phyloP scores from a whole-genome alignment of 2,113 vertebrate species.

The Gavia stellata region DNA sequence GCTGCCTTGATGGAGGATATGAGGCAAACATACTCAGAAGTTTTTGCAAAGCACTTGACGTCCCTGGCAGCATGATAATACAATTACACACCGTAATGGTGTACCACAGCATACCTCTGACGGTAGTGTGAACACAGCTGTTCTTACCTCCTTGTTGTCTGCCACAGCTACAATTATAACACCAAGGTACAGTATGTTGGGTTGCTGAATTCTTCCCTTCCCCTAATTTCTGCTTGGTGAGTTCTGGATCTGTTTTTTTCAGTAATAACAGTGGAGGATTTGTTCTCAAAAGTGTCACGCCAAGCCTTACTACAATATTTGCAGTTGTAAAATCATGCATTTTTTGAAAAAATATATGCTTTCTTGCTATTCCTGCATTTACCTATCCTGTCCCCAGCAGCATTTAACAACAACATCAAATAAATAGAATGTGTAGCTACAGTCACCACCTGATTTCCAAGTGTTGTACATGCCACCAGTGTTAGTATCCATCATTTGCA shows the following conservation, averaged over 20 bases:
- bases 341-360: neutral
- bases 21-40: neutral
- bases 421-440: neutral
- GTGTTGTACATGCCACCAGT: neutral
- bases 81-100: slow-evolving; percentile 13
- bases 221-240: neutral
- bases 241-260: neutral
- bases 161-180: neutral
- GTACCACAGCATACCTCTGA: neutral
- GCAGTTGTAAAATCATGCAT: neutral
- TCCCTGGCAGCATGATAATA: slow-evolving; percentile 7
- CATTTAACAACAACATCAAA: neutral
- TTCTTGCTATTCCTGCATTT: neutral
- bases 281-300: neutral
- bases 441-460: neutral
- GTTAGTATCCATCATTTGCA: neutral
- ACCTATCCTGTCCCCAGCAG: neutral
- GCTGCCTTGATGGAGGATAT: neutral
- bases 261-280: neutral
- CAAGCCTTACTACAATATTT: neutral
- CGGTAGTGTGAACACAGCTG: neutral
- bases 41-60: slow-evolving; percentile 6
- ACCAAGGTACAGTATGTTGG: neutral
- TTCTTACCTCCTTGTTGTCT: neutral
- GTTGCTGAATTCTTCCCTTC: neutral